A percentile compares a stretch with the other conserved stretches of the same genome.
These are phyloP conservation scores for Cantharis flavilabris DNA, from an alignment of 2,888 invertebrate species.

Conservation along the genomic window DNA sequence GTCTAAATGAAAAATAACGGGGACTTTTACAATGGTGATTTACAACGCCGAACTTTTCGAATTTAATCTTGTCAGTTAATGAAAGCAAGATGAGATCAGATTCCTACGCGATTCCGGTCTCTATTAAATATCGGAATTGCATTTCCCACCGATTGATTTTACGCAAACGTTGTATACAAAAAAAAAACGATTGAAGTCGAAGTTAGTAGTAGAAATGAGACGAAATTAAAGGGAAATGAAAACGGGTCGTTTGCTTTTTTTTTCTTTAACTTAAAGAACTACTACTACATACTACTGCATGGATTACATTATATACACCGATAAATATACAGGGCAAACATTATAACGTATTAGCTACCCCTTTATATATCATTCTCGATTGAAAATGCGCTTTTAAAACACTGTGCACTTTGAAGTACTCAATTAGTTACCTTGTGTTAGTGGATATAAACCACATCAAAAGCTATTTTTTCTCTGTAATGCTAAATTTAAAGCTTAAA, in stretches of 20 bases:
- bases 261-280: constrained; percentile 26
- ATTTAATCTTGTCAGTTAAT: constrained; percentile 48
- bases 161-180: constrained; percentile 50
- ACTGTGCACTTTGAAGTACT: constrained; percentile 31
- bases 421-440: constrained; percentile 31
- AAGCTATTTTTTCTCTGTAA: neutral
- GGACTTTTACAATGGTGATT: constrained; percentile 39
- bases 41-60: constrained; percentile 47
- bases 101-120: constrained; percentile 49
- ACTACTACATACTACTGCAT: neutral
- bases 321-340: neutral
- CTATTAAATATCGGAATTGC: constrained; percentile 46
- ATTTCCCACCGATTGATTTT: constrained; percentile 48
- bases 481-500: neutral
- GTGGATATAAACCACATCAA: constrained; percentile 8
- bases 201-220: constrained; percentile 47
- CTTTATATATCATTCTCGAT: constrained; percentile 19
- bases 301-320: too few species aligned
- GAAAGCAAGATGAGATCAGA: constrained; percentile 46
- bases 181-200: constrained; percentile 47
- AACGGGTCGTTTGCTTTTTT: constrained; percentile 48
- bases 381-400: constrained; percentile 16
- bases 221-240: constrained; percentile 47
- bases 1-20: constrained; percentile 45
- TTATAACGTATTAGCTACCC: constrained; percentile 8